phyloP scores from a whole-genome alignment of 1,140 invertebrate genomes.

The Euglossa dilemma region DNA sequence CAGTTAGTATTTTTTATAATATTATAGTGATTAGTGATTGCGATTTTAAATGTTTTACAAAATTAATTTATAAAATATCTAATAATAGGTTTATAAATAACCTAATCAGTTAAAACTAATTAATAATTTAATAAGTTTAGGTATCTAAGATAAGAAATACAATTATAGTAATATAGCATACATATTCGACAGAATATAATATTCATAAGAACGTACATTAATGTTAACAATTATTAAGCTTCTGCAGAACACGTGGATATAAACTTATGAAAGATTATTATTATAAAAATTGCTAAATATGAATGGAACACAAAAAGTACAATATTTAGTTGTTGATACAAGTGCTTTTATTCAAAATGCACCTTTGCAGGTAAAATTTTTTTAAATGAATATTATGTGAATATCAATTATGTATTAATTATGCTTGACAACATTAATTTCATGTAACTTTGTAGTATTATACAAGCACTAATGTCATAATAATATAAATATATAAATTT shows the following conservation, averaged over 20 bases:
- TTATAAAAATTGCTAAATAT: conserved; percentile 59
- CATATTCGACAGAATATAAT: neutral
- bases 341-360: conserved; percentile 86
- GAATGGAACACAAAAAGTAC: conserved; percentile 75
- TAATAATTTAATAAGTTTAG: too few relatives aligned
- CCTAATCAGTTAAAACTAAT: too few relatives aligned
- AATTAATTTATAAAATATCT: neutral
- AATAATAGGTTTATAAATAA: too few relatives aligned
- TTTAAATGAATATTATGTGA: neutral
- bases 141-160: neutral
- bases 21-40: neutral
- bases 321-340: conserved; percentile 85
- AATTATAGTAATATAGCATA: neutral
- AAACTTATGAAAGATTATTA: neutral
- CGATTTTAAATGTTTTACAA: neutral
- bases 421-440: conserved; percentile 15
- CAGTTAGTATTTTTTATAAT: neutral
- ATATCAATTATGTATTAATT: conserved; percentile 3
- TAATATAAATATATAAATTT: conserved; percentile 23
- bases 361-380: conserved; percentile 81
- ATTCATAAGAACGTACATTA: conserved; percentile 9
- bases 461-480: neutral
- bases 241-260: neutral
- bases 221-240: neutral
- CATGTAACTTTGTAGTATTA: neutral